Evolutionary conservation across 1,140 invertebrate genomes (phyloP), one percentile per base, ranked within the genome.

Genomic region (Eurosta solidaginis): DNA sequence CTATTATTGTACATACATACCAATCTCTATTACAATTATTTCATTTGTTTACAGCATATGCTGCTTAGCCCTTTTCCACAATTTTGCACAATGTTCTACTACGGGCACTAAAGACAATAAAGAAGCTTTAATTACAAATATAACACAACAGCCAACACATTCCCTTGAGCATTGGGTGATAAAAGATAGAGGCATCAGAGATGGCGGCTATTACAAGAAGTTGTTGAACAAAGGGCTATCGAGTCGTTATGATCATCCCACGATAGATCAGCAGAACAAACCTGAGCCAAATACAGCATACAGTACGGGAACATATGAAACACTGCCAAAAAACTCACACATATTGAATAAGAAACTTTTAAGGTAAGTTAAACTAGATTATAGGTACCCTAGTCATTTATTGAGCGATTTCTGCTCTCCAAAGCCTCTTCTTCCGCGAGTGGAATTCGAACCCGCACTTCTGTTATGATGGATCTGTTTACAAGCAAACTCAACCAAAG

Each of bases 51-150:
- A 45, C 44, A 74, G 73, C 44, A 27, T 74, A 25, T 74, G 44
- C 73, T 74, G 73, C 20, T 2, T 74, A 7, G 44, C 44, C 7
- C 45, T 47, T 29, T 33, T 74, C 73, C 36, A 74, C 4, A 44
- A 74, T 74, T 74, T 74, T n/a, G 22, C 73, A 29, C 73, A 74
- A 47, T 74, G 73, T 25, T n/a, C 22, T n/a, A 74, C 40, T 17
- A 45, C 44, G 44, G 44, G 7, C 22, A 17, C 6, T 9, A 12
- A 17, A 12, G 17, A 22, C 36, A 47, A 27, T 29, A 29, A 14
- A 20, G 27, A 27, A 14, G 73, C 7, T 36, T 14, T 22, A 33
- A 33, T 20, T 14, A 42, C n/a, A 68, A 68, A 47, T 27, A 2
- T 27, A 20, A 14, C 22, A 29, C 40, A 42, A n/a, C 73, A 29